Evolutionary conservation across 2,797 vertebrate species (phyloP), one percentile per base, ranked within the genome.

Genomic region (Sitta carolinensis): DNA sequence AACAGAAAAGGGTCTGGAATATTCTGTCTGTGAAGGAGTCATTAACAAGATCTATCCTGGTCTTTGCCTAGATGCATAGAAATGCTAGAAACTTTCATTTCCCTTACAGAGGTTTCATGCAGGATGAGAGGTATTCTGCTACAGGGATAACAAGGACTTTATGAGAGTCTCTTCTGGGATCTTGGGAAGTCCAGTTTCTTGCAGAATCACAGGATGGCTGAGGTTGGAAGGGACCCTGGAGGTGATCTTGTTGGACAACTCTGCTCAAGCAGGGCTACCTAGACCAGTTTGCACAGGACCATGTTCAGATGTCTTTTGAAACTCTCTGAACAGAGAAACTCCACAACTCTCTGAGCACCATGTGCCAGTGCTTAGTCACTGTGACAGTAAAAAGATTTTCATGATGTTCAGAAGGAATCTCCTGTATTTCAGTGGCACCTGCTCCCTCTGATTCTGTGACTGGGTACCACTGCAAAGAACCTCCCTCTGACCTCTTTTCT

Each of bases 281-380:
- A 40, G 7, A 51, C 7, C 13, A 4, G 1, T 17, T 51, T 75
- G 8, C 20, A 16, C 38, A 73, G 51, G 16, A 36, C 6, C 0
- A 0, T 8, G 11, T 19, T 27, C 12, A 27, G 4, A 12, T 5
- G 20, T 12, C 16, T 72, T 85, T 45, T 68, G 11, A 72, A 20
- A 43, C 22, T 40, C n/a, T 40, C 29, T 4, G 13, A 70, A 11
- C 5, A 61, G 5, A 15, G 21, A 59, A 36, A 75, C 4, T 51
- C 23, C 23, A 29, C 21, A 47, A 5, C 5, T 2, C 26, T 18
- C 58, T 43, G 16, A 42, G 34, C 16, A 87, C 11, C 4, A 9
- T 63, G 16, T 70, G 34, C 6, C 21, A 59, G 2, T 64, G 27
- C 43, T 73, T 5, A 2, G 16, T 43, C 36, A 57, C 8, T 5